Evolutionary conservation across 2,888 invertebrate genomes (phyloP).

Genomic region (Halocaridina rubra): DNA sequence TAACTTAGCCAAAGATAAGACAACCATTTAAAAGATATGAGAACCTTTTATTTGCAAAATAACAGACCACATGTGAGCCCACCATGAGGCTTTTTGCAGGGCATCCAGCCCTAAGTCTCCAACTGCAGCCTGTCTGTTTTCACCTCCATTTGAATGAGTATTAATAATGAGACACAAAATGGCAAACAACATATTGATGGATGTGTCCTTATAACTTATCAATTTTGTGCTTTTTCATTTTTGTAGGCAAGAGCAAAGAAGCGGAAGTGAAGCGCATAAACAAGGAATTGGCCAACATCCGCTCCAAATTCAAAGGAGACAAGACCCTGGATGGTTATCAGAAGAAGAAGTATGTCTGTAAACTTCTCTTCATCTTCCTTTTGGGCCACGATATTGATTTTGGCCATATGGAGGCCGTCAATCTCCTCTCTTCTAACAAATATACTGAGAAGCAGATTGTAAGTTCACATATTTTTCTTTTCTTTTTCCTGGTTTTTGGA

Average conservation of each 20-base stretch:
- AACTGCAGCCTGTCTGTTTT: no score
- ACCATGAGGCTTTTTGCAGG: no score
- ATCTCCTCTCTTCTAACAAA: constrained; percentile 98
- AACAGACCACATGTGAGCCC: no score
- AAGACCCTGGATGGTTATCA: constrained; percentile 99
- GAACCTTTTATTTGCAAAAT: no score
- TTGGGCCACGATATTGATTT: constrained; percentile 99
- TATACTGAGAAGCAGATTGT: constrained; percentile 99
- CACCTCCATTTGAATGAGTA: no score
- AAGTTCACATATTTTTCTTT: no score
- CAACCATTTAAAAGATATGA: no score
- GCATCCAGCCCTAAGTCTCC: no score
- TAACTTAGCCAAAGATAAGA: no score
- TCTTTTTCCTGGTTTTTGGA: no score
- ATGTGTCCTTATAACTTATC: not conserved
- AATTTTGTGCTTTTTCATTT: constrained; percentile 42
- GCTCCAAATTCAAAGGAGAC: constrained; percentile 99
- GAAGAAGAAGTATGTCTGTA: constrained; percentile 99
- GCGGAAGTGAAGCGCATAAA: constrained; percentile 99
- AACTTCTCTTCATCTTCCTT: constrained; percentile 97
- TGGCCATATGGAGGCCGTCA: constrained; percentile 99
- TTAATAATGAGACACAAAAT: no score
- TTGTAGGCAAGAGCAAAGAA: constrained; percentile 96
- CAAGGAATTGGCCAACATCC: constrained; percentile 98
- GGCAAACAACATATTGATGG: no score